These are phyloP conservation scores for Ctenomys sociabilis DNA, from an alignment of 2,113 vertebrate genomes.

Conservation along the genomic window DNA sequence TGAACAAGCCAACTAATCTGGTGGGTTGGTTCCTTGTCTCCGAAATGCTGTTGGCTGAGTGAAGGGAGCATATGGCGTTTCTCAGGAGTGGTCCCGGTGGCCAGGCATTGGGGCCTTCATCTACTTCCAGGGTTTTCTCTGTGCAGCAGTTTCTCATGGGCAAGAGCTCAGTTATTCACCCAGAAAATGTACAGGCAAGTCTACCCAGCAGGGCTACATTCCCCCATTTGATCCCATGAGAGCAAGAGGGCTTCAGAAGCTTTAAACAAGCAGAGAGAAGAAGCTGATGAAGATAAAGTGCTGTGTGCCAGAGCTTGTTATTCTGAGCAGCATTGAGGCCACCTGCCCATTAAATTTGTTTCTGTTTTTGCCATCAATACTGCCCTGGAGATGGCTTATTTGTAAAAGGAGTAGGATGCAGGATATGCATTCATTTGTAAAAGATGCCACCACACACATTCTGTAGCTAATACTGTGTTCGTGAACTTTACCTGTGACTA, in stretches of 20 bases:
- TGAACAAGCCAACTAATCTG: constrained; percentile 19
- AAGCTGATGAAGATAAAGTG: constrained; percentile 70
- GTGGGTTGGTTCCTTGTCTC: constrained; percentile 19
- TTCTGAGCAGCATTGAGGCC: constrained; percentile 53
- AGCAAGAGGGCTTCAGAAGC: constrained; percentile 26
- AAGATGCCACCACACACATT: constrained; percentile 56
- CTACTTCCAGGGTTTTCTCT: constrained; percentile 25
- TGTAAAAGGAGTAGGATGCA: constrained; percentile 62
- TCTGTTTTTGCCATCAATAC: constrained; percentile 67
- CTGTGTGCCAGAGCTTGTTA: constrained; percentile 52
- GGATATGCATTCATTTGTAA: constrained; percentile 59
- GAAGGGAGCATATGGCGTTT: neutral
- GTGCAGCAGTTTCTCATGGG: neutral
- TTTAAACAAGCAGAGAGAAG: constrained; percentile 56
- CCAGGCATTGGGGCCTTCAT: neutral
- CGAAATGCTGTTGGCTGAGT: neutral
- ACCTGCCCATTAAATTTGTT: constrained; percentile 68
- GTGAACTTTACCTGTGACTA: constrained; percentile 74
- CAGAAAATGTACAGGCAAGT: neutral
- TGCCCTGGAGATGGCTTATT: constrained; percentile 68
- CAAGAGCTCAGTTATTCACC: constrained; percentile 51
- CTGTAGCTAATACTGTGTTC: constrained; percentile 66
- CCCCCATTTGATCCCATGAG: constrained; percentile 46
- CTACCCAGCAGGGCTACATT: neutral
- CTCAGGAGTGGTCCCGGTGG: neutral